Evolutionary conservation across 2,797 vertebrate genomes (phyloP).

Genomic region (Sparidentex hasta): DNA sequence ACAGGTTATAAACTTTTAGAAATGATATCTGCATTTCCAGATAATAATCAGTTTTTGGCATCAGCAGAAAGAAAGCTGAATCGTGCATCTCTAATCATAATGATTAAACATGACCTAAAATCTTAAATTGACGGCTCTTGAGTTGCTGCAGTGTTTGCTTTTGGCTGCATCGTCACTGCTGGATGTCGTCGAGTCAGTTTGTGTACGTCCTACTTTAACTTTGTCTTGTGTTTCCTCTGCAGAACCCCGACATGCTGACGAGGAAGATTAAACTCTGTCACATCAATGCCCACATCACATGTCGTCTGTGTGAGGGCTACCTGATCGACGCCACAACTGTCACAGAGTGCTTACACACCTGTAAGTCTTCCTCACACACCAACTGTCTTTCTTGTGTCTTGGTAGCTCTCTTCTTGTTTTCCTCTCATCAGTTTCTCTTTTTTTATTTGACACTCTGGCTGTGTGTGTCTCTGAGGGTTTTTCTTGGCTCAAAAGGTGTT

Average conservation of each 20-base stretch:
- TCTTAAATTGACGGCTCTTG: no score
- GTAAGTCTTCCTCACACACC: conserved; percentile 83
- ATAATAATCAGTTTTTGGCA: no score
- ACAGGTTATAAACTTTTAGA: no score
- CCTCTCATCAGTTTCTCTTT: not conserved
- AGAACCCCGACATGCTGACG: conserved; percentile 97
- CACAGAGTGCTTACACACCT: conserved; percentile 99
- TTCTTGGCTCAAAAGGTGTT: conserved; percentile 7
- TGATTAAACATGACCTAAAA: no score
- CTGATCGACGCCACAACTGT: conserved; percentile 99
- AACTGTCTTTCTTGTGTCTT: not conserved
- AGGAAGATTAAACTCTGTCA: conserved; percentile 99
- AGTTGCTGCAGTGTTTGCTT: not conserved
- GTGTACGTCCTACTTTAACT: not conserved
- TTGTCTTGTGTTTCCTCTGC: not conserved
- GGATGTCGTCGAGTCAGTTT: no score
- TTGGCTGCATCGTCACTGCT: not conserved
- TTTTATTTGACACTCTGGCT: not conserved
- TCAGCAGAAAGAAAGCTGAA: no score
- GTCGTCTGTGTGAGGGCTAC: conserved; percentile 98
- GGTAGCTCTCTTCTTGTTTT: not conserved
- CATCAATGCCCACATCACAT: conserved; percentile 99
- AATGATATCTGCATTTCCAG: no score
- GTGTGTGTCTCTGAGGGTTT: conserved; percentile 11
- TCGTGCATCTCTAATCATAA: no score